Evolutionary conservation across 1,140 invertebrate genomes (phyloP).

Genomic region (Leptinotarsa undecemlineata): DNA sequence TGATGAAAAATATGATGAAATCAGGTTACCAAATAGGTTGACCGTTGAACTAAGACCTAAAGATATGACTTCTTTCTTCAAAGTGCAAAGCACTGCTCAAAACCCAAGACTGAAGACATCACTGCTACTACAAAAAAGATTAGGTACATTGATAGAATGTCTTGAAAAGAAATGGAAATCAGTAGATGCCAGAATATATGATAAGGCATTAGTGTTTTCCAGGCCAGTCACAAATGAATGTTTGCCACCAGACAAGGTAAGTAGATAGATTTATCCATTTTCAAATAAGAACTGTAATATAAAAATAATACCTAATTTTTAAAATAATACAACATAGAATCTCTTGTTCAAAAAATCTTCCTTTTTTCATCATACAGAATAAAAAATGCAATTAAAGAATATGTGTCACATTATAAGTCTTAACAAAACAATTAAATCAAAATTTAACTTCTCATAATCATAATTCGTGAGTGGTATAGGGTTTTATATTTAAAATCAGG

Average conservation of each 20-base stretch:
- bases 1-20: conserved; percentile 79
- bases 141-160: conserved; percentile 74
- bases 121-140: conserved; percentile 75
- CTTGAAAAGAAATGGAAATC: conserved; percentile 66
- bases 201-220: conserved; percentile 41
- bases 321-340: no score
- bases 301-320: no score
- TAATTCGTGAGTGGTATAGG: no score
- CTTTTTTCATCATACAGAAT: no score
- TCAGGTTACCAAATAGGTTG: conserved; percentile 77
- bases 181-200: conserved; percentile 39
- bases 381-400: no score
- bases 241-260: conserved; percentile 37
- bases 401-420: no score
- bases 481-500: no score
- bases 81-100: conserved; percentile 83
- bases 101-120: conserved; percentile 83
- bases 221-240: conserved; percentile 41
- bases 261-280: no score
- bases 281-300: no score
- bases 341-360: no score
- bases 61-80: conserved; percentile 77
- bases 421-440: no score
- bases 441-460: no score
- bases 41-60: conserved; percentile 77